These are phyloP conservation scores for Oriolus oriolus DNA, from an alignment of 2,113 vertebrate genomes.

Conservation along the genomic window DNA sequence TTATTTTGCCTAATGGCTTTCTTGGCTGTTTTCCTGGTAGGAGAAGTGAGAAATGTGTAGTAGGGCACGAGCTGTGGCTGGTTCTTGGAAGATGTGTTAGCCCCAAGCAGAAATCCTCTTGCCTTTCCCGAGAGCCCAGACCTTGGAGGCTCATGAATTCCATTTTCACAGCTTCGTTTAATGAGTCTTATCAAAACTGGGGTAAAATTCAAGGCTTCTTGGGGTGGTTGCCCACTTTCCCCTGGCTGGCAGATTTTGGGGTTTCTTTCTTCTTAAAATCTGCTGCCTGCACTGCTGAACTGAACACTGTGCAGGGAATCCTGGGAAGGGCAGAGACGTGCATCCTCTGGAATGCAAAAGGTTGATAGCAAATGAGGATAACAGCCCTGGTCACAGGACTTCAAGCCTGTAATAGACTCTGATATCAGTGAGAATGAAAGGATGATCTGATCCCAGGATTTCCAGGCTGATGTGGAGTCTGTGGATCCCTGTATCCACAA, in stretches of 20 bases:
- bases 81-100: neutral
- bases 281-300: neutral
- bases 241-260: fast-evolving
- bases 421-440: neutral
- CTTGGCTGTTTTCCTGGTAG: neutral
- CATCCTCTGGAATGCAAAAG: neutral
- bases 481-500: neutral
- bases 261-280: neutral
- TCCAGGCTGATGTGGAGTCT: neutral
- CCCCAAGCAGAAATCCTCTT: neutral
- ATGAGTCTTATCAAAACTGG: neutral
- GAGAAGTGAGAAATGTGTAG: neutral
- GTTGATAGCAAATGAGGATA: neutral
- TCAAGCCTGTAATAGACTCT: neutral
- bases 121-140: neutral
- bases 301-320: neutral
- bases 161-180: neutral
- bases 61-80: neutral
- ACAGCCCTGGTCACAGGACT: neutral
- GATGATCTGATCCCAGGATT: neutral
- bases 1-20: neutral
- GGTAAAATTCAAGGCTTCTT: neutral
- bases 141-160: neutral
- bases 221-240: neutral
- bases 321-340: neutral